Conservation (phyloP, 1,140 invertebrate species). For the Sitophilus oryzae region DNA sequence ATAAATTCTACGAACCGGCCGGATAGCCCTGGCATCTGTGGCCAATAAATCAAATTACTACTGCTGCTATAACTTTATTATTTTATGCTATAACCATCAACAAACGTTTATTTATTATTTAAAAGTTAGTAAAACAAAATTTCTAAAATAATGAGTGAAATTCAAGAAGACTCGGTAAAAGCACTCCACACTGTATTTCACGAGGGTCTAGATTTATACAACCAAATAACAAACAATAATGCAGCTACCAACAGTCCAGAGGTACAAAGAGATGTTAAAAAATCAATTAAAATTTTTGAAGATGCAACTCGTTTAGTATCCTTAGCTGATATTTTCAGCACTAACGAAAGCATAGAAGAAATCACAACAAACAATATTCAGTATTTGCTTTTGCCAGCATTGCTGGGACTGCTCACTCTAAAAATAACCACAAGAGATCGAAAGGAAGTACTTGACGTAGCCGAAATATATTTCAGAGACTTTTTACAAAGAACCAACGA, state of each 20-base stretch:
- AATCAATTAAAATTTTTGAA: conserved; percentile 67
- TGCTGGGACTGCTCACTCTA: conserved; percentile 69
- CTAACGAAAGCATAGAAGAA: conserved; percentile 84
- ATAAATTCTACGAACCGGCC: too few species aligned
- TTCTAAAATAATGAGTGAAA: conserved; percentile 7
- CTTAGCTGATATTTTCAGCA: conserved; percentile 73
- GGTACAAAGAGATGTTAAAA: conserved; percentile 59
- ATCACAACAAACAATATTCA: conserved; percentile 77
- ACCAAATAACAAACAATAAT: conserved; percentile 50
- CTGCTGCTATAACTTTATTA: too few species aligned
- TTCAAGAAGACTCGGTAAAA: conserved; percentile 9
- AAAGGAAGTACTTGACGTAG: conserved; percentile 61
- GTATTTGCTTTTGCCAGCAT: conserved; percentile 74
- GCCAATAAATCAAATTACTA: too few species aligned
- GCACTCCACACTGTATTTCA: conserved; percentile 49
- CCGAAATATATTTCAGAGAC: conserved; percentile 81
- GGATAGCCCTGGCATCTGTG: too few species aligned
- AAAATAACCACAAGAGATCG: conserved; percentile 62
- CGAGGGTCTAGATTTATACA: conserved; percentile 53
- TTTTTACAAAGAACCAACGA: conserved; percentile 73
- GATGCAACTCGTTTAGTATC: conserved; percentile 73
- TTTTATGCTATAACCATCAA: too few species aligned
- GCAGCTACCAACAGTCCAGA: conserved; percentile 55
- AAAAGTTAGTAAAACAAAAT: too few species aligned
- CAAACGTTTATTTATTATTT: too few species aligned